Percentiles rank a stretch among this genome's conserved stretches.
These are phyloP conservation scores for Drosophila kanekoi DNA, from an alignment of 2,888 invertebrate species.

Conservation along the genomic window DNA sequence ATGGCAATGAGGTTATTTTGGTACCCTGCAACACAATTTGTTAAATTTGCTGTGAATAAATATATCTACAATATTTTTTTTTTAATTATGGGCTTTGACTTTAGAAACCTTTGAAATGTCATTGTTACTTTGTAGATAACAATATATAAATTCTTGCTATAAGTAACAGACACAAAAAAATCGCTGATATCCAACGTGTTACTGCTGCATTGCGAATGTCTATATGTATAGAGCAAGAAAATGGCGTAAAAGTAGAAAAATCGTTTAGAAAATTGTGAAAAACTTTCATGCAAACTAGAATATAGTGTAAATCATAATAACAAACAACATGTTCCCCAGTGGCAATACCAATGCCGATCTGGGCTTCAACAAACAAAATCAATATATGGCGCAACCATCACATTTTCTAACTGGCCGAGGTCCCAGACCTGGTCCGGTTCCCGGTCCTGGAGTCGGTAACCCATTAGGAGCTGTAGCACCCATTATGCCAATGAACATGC, in stretches of 20 bases:
- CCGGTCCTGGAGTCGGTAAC: conserved; percentile 17
- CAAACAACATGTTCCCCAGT: conserved; percentile 79
- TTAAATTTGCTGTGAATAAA: not conserved
- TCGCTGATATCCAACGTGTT: conserved; percentile 13
- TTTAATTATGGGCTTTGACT: too few relatives aligned
- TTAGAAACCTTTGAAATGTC: too few relatives aligned
- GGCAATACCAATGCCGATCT: conserved; percentile 81
- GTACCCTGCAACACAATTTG: not conserved
- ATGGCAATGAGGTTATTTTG: not conserved
- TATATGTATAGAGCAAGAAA: conserved; percentile 48
- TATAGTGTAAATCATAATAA: conserved; percentile 8
- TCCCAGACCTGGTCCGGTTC: conserved; percentile 26
- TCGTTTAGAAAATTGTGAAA: conserved; percentile 28
- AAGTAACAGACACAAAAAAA: conserved; percentile 8
- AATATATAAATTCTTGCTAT: not conserved
- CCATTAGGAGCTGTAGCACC: conserved; percentile 24
- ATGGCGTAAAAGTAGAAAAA: conserved; percentile 60
- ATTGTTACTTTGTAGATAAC: not conserved
- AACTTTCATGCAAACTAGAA: conserved; percentile 12
- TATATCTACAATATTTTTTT: not conserved
- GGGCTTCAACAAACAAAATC: conserved; percentile 82
- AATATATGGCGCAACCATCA: conserved; percentile 83
- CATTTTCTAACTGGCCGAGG: conserved; percentile 89
- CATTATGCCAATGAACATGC: conserved; percentile 60
- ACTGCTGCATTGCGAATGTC: conserved; percentile 37